Evolutionary conservation across 2,888 invertebrate genomes (phyloP).

Genomic region (Cerastis rubricosa): DNA sequence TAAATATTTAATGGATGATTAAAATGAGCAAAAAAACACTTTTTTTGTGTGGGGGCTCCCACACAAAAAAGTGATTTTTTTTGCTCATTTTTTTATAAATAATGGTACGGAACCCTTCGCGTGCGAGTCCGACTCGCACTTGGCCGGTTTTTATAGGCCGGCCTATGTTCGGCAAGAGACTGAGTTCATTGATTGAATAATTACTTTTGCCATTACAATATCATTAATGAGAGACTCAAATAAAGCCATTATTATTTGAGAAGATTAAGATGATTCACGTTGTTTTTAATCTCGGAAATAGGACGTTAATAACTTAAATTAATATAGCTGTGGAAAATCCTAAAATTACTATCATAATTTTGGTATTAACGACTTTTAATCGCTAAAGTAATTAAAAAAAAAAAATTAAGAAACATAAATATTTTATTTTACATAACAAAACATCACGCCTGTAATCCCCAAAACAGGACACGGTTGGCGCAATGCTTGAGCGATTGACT

Average conservation of each 20-base stretch:
- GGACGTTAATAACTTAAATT: constrained; percentile 4
- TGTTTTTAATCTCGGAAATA: background rate
- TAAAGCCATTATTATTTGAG: constrained; percentile 16
- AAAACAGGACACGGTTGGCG: too few species aligned
- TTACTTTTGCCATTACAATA: constrained; percentile 28
- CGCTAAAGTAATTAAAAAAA: background rate
- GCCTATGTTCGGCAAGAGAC: background rate
- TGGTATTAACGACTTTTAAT: background rate
- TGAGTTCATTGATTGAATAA: constrained; percentile 30
- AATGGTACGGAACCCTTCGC: too few species aligned
- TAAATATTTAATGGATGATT: too few species aligned
- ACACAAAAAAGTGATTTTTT: too few species aligned
- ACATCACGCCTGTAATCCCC: background rate
- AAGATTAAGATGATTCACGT: constrained; percentile 7
- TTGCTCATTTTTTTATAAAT: too few species aligned
- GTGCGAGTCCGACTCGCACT: too few species aligned
- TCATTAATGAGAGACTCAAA: constrained; percentile 2
- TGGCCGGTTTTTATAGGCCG: too few species aligned
- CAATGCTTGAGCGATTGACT: too few species aligned
- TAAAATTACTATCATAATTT: background rate
- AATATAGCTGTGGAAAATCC: constrained; percentile 13
- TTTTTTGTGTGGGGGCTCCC: too few species aligned
- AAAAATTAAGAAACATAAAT: background rate
- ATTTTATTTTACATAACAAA: background rate
- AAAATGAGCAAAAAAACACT: too few species aligned